Conservation (phyloP, 2,888 invertebrate genomes). For the Hedychridium roseum region DNA sequence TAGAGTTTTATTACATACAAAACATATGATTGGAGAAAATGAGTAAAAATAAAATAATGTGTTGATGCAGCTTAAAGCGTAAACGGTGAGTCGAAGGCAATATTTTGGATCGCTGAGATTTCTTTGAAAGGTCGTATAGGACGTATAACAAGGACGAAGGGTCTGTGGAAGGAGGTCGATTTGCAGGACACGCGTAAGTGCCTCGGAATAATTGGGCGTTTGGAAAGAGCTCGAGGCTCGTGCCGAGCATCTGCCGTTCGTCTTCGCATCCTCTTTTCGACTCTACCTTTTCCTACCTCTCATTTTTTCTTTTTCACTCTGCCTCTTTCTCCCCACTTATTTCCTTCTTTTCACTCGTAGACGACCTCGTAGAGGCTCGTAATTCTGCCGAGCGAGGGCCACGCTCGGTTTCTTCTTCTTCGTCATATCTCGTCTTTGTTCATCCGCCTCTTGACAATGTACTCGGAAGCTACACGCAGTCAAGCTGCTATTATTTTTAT, state of each 20-base stretch:
- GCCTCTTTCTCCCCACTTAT: constrained; percentile 3
- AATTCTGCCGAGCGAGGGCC: constrained; percentile 28
- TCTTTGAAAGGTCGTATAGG: background rate
- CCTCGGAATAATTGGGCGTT: constrained; percentile 5
- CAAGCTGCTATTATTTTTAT: constrained; percentile 1
- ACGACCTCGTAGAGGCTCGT: constrained; percentile 15
- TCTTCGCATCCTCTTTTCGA: constrained; percentile 1
- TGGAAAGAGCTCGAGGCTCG: constrained; percentile 6
- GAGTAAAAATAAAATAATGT: too few relatives aligned
- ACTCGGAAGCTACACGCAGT: too few relatives aligned
- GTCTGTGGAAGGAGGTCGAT: too few relatives aligned
- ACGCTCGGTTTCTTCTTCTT: constrained; percentile 6
- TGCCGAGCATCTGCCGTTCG: constrained; percentile 9
- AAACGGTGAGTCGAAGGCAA: too few relatives aligned
- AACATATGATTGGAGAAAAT: too few relatives aligned
- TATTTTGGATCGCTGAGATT: too few relatives aligned
- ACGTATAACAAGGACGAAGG: background rate
- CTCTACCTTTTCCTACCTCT: background rate
- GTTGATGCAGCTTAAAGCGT: too few relatives aligned
- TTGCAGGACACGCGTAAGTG: constrained; percentile 2
- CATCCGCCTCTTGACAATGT: background rate
- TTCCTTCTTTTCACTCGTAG: background rate
- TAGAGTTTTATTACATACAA: too few relatives aligned
- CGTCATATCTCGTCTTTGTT: background rate
- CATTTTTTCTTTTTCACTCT: constrained; percentile 4